A percentile compares a stretch with the other conserved stretches of the same genome.
These are phyloP conservation scores for Cecropterus lyciades DNA, from an alignment of 1,140 invertebrate genomes.

Conservation along the genomic window DNA sequence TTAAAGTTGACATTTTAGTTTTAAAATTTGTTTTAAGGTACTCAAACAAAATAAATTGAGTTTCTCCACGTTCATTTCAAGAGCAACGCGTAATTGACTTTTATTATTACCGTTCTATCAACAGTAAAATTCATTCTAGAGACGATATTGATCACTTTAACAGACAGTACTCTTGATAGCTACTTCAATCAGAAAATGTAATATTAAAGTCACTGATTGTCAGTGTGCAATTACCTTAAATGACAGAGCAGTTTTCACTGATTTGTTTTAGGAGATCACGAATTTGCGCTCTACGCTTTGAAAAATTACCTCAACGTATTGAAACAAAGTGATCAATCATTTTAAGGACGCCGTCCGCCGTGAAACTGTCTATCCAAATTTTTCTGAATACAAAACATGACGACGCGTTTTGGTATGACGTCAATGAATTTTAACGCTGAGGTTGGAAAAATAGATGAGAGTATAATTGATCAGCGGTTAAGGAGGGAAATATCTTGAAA, in stretches of 20 bases:
- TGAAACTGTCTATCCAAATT: conserved; percentile 17
- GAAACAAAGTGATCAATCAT: conserved; percentile 51
- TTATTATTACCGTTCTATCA: no score
- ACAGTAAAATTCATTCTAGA: no score
- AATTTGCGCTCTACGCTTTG: conserved; percentile 31
- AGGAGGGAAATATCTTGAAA: no score
- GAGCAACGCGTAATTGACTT: no score
- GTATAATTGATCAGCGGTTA: conserved; percentile 6
- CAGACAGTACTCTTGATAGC: no score
- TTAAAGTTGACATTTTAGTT: no score
- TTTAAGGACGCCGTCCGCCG: conserved; percentile 13
- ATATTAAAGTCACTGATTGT: neutral
- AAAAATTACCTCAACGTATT: conserved; percentile 47
- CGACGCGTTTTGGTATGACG: conserved; percentile 27
- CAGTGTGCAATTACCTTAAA: neutral
- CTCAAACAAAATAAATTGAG: no score
- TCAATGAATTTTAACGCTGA: conserved; percentile 12
- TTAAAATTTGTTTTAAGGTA: no score
- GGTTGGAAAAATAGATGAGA: conserved; percentile 1
- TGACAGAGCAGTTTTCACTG: conserved; percentile 11
- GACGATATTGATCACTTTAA: no score
- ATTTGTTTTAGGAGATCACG: conserved; percentile 20
- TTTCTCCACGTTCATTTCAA: no score
- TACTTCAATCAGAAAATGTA: no score
- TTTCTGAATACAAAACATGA: conserved; percentile 44